A percentile compares a stretch with the other conserved stretches of the same genome.
phyloP scores from a whole-genome alignment of 2,797 vertebrate species.

The Erethizon dorsatum region DNA sequence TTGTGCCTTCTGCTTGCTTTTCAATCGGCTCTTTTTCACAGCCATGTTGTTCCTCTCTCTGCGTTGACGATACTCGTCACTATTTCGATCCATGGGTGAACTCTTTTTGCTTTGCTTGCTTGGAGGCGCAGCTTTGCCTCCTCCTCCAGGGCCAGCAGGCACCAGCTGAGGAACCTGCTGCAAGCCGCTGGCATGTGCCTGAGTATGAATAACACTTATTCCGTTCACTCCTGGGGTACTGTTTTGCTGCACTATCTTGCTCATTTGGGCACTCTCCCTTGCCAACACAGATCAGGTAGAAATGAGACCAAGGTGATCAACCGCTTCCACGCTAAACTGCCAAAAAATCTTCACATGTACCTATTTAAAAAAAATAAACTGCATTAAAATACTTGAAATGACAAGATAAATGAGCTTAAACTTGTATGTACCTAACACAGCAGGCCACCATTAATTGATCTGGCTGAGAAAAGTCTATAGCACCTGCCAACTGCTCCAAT shows the following conservation, averaged over 20 bases:
- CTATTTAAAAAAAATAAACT: slow-evolving; percentile 81
- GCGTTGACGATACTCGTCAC: slow-evolving; percentile 96
- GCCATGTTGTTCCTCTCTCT: slow-evolving; percentile 99
- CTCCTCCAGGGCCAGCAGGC: slow-evolving; percentile 91
- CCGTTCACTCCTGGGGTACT: slow-evolving; percentile 91
- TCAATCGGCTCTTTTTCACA: slow-evolving; percentile 98
- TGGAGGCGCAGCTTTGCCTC: slow-evolving; percentile 93
- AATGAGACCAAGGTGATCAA: slow-evolving; percentile 58
- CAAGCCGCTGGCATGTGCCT: slow-evolving; percentile 91
- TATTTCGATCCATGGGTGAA: slow-evolving; percentile 94
- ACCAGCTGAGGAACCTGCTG: slow-evolving; percentile 95
- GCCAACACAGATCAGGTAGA: slow-evolving; percentile 77
- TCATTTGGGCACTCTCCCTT: slow-evolving; percentile 94
- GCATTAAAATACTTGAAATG: slow-evolving; percentile 78
- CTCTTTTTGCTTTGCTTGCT: slow-evolving; percentile 95
- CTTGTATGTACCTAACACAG: not conserved
- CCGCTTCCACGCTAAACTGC: slow-evolving; percentile 76
- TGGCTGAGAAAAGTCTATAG: slow-evolving; percentile 64
- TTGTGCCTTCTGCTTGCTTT: slow-evolving; percentile 98
- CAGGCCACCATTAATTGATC: slow-evolving; percentile 59
- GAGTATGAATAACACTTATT: slow-evolving; percentile 94
- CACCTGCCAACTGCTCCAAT: slow-evolving; percentile 70
- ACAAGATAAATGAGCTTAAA: slow-evolving; percentile 64
- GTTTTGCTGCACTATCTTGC: slow-evolving; percentile 94
- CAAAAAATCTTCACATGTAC: slow-evolving; percentile 86